A percentile compares a stretch with the other conserved stretches of the same genome.
These are phyloP conservation scores for Acanthochromis polyacanthus DNA, from an alignment of 2,113 vertebrate genomes.

Conservation along the genomic window DNA sequence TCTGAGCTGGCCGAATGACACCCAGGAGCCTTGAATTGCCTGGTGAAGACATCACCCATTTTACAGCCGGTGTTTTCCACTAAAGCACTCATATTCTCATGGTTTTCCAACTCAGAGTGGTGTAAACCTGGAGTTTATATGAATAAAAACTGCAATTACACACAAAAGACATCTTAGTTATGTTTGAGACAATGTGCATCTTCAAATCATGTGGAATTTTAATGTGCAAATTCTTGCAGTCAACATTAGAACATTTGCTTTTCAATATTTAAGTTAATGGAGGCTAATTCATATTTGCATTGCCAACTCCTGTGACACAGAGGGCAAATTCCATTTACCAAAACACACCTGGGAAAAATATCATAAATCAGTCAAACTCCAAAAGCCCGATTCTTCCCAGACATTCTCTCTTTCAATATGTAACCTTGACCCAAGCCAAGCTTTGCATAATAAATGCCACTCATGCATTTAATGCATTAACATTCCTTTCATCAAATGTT, in stretches of 20 bases:
- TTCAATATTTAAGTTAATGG: neutral
- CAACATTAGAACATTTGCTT: neutral
- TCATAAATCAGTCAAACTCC: constrained; percentile 10
- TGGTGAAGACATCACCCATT: constrained; percentile 72
- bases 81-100: constrained; percentile 22
- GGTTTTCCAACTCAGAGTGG: constrained; percentile 15
- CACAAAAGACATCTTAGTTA: neutral
- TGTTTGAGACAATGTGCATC: neutral
- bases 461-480: constrained; percentile 10
- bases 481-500: constrained; percentile 8
- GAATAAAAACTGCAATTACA: constrained; percentile 26
- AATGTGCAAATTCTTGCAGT: too few species aligned
- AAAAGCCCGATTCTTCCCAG: neutral
- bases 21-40: constrained; percentile 53
- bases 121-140: constrained; percentile 11
- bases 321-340: neutral
- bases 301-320: neutral
- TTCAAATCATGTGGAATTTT: too few species aligned
- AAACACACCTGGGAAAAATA: constrained; percentile 15
- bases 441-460: constrained; percentile 20
- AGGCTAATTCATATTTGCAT: neutral
- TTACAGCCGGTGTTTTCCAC: constrained; percentile 69
- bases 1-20: constrained; percentile 56
- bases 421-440: constrained; percentile 12
- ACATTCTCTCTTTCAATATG: constrained; percentile 18